Evolutionary conservation across 1,140 invertebrate species (phyloP), one percentile per base, ranked within the genome.

Genomic region (Aphelenchoides avenae): DNA sequence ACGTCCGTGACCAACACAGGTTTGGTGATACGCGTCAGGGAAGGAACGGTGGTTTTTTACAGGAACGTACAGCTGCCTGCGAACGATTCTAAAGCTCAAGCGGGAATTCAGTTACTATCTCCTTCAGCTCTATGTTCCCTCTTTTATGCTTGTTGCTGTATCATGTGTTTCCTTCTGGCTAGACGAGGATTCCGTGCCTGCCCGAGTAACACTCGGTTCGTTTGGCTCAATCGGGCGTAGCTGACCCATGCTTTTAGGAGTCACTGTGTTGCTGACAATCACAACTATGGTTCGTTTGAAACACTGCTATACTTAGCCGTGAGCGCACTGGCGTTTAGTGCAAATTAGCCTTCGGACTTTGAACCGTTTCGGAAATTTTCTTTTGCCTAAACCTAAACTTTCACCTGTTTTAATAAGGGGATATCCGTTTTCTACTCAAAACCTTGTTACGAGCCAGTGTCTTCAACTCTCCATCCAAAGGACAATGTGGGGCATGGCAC

Each of bases 91-190:
- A 7, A 49, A 59, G 37, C 73, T 80, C 52, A 78, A 79, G 61
- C 68, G 79, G 22, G 80, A 81, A 58, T 80, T 81, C 66, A 68
- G 62, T 50, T 81, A 81, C 66, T 80, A 81, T 48, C 58, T 80
- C 11, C 75, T 82, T 30, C 80, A 82, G 57, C 77, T 83, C 51
- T 75, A 77, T 34, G 64, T 75, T 37, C 71, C 76, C 11, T 80
- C 75, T 50, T 79, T 78, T 52, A 83, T 83, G 81, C 61, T 75
- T 13, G 90, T 94, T 74, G 92, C 93, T 76, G 91, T 94, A 50
- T 92, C 89, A 27, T 94, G 90, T 89, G 91, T 94, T 52, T 91
- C 89, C 52, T 94, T 94, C 82, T 95, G 91, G 91, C 66, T 94
- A 73, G 91, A 95, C 82, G 89, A 93, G 83, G 89, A 90, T 75